Conservation (phyloP, 2,113 vertebrate species). For the Limnothrissa miodon region DNA sequence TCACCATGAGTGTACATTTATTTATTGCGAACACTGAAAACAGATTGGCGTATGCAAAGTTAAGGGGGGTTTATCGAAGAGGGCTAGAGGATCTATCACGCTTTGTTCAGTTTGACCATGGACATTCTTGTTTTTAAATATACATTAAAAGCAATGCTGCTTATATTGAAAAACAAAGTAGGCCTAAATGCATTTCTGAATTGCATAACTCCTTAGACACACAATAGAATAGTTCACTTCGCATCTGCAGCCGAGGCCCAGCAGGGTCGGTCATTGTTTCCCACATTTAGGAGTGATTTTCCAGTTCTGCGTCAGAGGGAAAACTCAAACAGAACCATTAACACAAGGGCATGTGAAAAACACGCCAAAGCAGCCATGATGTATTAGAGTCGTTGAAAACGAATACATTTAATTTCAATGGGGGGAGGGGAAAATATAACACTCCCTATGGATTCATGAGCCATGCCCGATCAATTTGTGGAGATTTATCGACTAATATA, state of each 20-base stretch:
- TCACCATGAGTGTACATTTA: no score
- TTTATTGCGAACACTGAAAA: no score
- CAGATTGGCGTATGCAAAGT: no score
- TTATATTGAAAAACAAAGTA: no score
- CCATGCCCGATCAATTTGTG: constrained; percentile 46
- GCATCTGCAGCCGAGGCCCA: neutral
- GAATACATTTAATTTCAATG: constrained; percentile 30
- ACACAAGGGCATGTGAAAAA: constrained; percentile 44
- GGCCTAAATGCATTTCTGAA: no score
- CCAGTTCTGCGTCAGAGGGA: neutral
- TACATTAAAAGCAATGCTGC: no score
- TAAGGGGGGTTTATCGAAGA: no score
- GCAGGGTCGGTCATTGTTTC: neutral
- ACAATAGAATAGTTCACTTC: neutral
- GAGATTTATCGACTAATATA: constrained; percentile 36
- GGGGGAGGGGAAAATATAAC: constrained; percentile 32
- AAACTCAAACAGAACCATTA: constrained; percentile 33
- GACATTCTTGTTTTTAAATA: no score
- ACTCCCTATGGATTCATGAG: constrained; percentile 48
- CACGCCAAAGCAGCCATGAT: constrained; percentile 34
- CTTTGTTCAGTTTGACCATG: no score
- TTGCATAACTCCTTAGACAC: neutral
- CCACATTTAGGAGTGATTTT: neutral
- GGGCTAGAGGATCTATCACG: no score
- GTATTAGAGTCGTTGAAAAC: constrained; percentile 34